A percentile compares a stretch with the other conserved stretches of the same genome.
Conservation (phyloP, 92 coral and sea anemone species). For the Chrysogorgia sp. region DNA sequence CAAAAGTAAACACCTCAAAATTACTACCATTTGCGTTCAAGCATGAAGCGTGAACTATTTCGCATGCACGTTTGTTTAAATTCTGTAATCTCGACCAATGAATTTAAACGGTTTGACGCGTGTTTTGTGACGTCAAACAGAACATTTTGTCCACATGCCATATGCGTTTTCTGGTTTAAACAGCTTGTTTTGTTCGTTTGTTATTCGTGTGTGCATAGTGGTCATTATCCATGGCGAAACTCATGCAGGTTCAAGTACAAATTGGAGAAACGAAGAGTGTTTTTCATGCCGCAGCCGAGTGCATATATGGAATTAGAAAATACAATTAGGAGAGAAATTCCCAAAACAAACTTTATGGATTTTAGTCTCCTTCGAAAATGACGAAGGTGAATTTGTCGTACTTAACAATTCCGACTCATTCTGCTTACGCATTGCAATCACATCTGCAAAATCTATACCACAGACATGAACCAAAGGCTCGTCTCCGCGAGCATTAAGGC, state of each 20-base stretch:
- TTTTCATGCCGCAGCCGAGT: conserved; percentile 8
- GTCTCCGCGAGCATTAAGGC: conserved; percentile 4
- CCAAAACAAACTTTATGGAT: conserved; percentile 23
- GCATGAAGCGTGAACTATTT: conserved; percentile 39
- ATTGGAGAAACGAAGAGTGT: conserved; percentile 26
- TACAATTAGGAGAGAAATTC: conserved; percentile 19
- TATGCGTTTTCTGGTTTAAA: too few relatives aligned
- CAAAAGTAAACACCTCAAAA: too few relatives aligned
- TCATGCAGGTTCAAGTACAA: conserved; percentile 23
- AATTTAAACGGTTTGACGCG: too few relatives aligned
- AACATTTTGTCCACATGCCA: too few relatives aligned
- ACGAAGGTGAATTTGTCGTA: conserved; percentile 33
- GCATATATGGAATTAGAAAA: conserved; percentile 6
- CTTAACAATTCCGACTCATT: conserved; percentile 13
- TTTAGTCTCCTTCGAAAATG: conserved; percentile 33
- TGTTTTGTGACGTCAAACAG: too few relatives aligned
- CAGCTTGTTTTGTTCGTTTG: too few relatives aligned
- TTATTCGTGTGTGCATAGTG: not conserved
- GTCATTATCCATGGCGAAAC: not conserved
- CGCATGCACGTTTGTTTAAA: not conserved
- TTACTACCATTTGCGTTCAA: conserved; percentile 46
- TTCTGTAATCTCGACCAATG: too few relatives aligned
- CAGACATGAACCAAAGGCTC: conserved; percentile 20
- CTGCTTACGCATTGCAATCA: conserved; percentile 2
- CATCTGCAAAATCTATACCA: conserved; percentile 37